Conservation (phyloP, 1,140 invertebrate species). For the Ceratosolen fusciceps region DNA sequence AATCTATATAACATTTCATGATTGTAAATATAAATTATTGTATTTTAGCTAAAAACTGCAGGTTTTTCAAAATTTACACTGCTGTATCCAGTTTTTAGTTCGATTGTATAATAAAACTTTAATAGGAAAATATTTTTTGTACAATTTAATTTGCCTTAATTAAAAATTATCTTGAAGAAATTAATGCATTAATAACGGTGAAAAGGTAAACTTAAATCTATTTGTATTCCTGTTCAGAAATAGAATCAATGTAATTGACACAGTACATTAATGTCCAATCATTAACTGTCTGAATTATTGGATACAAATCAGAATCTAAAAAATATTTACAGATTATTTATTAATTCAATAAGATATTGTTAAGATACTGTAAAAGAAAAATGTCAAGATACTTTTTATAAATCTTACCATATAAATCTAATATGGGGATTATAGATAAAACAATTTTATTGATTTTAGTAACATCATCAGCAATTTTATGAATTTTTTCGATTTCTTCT, state of each 20-base stretch:
- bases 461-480: conserved; percentile 44
- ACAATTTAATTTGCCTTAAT: too few species aligned
- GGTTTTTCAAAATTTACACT: conserved; percentile 41
- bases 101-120: neutral
- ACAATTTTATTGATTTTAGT: conserved; percentile 49
- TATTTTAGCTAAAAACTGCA: neutral
- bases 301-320: conserved; percentile 60
- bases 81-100: conserved; percentile 5
- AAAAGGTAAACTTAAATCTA: too few species aligned
- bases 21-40: neutral
- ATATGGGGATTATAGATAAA: conserved; percentile 61
- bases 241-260: conserved; percentile 41
- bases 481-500: conserved; percentile 56
- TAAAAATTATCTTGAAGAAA: too few species aligned
- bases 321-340: conserved; percentile 27
- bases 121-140: too few species aligned
- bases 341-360: neutral
- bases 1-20: conserved; percentile 1
- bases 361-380: neutral
- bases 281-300: conserved; percentile 57
- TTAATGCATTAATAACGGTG: too few species aligned
- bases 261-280: conserved; percentile 58
- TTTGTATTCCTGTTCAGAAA: neutral
- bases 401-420: conserved; percentile 64
- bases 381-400: conserved; percentile 28